Percentiles rank a stretch among this genome's conserved stretches.
Conservation (phyloP, 2,888 invertebrate genomes). For the Pammene aurita region DNA sequence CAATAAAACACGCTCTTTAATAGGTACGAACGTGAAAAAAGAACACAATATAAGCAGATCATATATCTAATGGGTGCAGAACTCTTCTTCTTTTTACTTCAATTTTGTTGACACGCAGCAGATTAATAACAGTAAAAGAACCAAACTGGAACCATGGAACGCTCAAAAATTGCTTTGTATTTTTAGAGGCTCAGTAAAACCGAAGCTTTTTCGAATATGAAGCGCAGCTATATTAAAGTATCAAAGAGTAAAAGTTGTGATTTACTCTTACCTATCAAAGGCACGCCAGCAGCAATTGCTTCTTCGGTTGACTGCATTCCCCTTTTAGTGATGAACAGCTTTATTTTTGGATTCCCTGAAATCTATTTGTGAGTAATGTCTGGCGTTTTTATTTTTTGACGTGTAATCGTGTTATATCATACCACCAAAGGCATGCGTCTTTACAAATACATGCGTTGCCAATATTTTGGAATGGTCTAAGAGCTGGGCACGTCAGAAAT, state of each 20-base stretch:
- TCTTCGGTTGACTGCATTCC: slow-evolving; percentile 43
- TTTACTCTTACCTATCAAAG: slow-evolving; percentile 31
- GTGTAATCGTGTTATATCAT: not conserved
- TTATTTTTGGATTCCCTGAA: slow-evolving; percentile 41
- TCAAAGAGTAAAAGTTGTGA: not conserved
- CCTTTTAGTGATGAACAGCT: slow-evolving; percentile 41
- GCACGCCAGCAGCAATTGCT: slow-evolving; percentile 41
- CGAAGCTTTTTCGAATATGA: not conserved
- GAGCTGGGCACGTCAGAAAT: too few species aligned
- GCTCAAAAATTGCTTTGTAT: not conserved
- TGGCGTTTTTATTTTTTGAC: not conserved
- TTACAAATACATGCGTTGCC: too few species aligned
- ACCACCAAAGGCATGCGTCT: too few species aligned
- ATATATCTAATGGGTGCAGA: too few species aligned
- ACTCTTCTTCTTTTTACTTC: too few species aligned
- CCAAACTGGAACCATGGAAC: not conserved
- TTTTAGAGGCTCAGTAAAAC: not conserved
- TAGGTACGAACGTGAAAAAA: too few species aligned
- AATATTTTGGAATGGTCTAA: too few species aligned
- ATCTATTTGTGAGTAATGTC: not conserved
- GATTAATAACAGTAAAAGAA: not conserved
- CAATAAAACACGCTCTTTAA: too few species aligned
- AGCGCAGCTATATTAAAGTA: not conserved
- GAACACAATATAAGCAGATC: too few species aligned
- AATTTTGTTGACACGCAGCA: not conserved